Percentiles rank a stretch among this genome's conserved stretches.
Conservation (phyloP, 2,888 invertebrate species). For the Apeira syringaria region DNA sequence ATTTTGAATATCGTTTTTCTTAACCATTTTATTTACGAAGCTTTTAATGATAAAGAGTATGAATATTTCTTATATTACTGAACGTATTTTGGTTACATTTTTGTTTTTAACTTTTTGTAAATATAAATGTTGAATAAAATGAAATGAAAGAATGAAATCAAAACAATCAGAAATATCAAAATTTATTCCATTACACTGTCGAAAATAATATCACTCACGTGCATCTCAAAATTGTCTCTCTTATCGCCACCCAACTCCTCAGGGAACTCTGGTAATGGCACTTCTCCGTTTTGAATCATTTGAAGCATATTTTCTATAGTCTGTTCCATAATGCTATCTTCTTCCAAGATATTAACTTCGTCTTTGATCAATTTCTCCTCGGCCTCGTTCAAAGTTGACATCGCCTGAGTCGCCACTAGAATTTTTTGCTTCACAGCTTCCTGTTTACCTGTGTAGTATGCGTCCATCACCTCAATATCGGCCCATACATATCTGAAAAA, state of each 20-base stretch:
- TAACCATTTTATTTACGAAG: too few species aligned
- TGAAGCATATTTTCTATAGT: slow-evolving; percentile 18
- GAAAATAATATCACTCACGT: slow-evolving; percentile 18
- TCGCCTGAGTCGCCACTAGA: not conserved
- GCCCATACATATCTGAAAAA: slow-evolving; percentile 12
- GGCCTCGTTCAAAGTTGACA: not conserved
- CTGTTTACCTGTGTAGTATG: not conserved
- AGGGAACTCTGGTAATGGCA: slow-evolving; percentile 16
- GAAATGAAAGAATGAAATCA: too few species aligned
- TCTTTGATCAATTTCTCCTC: slow-evolving; percentile 9
- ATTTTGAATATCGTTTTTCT: too few species aligned
- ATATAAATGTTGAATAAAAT: too few species aligned
- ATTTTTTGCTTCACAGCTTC: slow-evolving; percentile 11
- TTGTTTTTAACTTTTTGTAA: too few species aligned
- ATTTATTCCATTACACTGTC: slow-evolving; percentile 3
- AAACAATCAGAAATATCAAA: not conserved
- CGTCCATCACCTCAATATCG: slow-evolving; percentile 2
- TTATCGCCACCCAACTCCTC: slow-evolving; percentile 13
- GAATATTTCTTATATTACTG: too few species aligned
- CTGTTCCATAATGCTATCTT: slow-evolving; percentile 21
- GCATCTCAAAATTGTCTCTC: slow-evolving; percentile 15
- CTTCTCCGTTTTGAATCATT: slow-evolving; percentile 20
- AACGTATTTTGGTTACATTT: too few species aligned
- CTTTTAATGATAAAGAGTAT: too few species aligned
- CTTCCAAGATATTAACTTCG: slow-evolving; percentile 16